Evolutionary conservation across 2,113 vertebrate species (phyloP), one percentile per base, ranked within the genome.

Genomic region (Chamaea fasciata): DNA sequence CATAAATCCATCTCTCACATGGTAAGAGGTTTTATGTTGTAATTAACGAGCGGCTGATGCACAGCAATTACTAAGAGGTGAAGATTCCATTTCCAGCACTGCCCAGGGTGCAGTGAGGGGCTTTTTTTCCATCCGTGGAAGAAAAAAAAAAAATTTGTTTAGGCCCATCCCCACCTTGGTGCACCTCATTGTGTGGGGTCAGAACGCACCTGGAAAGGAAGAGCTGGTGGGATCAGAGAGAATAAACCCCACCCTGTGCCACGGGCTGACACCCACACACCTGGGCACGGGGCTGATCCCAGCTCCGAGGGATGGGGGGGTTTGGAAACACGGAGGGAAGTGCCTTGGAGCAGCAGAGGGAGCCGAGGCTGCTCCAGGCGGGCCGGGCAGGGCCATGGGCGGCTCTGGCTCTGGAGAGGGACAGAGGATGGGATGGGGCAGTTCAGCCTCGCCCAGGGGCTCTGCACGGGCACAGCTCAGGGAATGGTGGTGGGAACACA

Each of bases 301-400:
- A 3, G n/a, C 56, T 62, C 16, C 4, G 1, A 21, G 74, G 70
- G 57, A 11, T 33, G 6, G 49, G 55, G 56, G 44, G 73, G 16
- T 64, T 53, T 35, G 79, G 75, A 20, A 88, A 79, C 4, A 1
- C 1, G 2, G 68, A 37, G 53, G 59, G 52, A 84, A 5, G 22
- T 52, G 69, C 67, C 70, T 65, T 0, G 2, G 73, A 27, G 92
- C 70, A 35, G 60, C 31, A 23, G 53, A 3, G 7, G 8, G 86
- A 87, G 67, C 59, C 50, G 2, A 11, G 8, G 27, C 59, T 64
- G 62, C 71, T 28, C 35, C n/a, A 8, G 35, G 15, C 0, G 0
- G 12, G 0, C 41, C 4, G 35, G 57, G 44, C 12, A 10, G 16
- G 60, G 28, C 9, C 1, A 2, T 0, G 53, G 33, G 62, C 1